A percentile compares a stretch with the other conserved stretches of the same genome.
Conservation (phyloP, 2,888 invertebrate species). For the Orchesella flavescens region DNA sequence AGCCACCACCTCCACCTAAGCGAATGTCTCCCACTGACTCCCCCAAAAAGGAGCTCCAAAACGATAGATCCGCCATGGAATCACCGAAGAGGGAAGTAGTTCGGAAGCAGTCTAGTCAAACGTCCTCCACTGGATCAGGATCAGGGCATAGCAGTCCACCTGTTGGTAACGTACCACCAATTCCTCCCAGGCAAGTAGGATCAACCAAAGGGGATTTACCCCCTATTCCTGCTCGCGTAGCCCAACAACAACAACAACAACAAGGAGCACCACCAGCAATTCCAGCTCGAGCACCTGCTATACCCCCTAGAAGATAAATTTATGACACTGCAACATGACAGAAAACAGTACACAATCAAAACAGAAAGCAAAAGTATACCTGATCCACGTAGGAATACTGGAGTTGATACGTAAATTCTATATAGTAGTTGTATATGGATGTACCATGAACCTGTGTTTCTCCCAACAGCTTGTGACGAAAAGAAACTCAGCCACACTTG, state of each 20-base stretch:
- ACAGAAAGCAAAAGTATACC: not conserved
- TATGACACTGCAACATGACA: not conserved
- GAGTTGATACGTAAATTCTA: too few species aligned
- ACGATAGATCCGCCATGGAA: not conserved
- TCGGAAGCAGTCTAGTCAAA: slow-evolving; percentile 63
- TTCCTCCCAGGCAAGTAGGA: slow-evolving; percentile 67
- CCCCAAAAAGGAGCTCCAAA: slow-evolving; percentile 56
- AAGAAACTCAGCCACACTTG: too few species aligned
- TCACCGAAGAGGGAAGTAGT: slow-evolving; percentile 35
- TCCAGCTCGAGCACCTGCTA: slow-evolving; percentile 74
- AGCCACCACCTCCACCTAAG: slow-evolving; percentile 63
- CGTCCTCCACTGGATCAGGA: slow-evolving; percentile 50
- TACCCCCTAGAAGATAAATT: slow-evolving; percentile 68
- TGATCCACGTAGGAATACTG: too few species aligned
- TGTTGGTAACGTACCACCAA: slow-evolving; percentile 66
- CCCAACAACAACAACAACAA: slow-evolving; percentile 76
- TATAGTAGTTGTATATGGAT: too few species aligned
- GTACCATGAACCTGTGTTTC: too few species aligned
- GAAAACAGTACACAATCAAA: not conserved
- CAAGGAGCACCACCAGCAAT: slow-evolving; percentile 78
- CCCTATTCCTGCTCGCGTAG: slow-evolving; percentile 67
- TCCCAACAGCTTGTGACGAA: too few species aligned
- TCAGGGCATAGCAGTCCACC: slow-evolving; percentile 59
- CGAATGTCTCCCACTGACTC: slow-evolving; percentile 65
- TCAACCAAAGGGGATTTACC: slow-evolving; percentile 75